Percentiles rank a stretch among this genome's conserved stretches.
phyloP scores from a whole-genome alignment of 2,888 invertebrate genomes.

The Nezara viridula region DNA sequence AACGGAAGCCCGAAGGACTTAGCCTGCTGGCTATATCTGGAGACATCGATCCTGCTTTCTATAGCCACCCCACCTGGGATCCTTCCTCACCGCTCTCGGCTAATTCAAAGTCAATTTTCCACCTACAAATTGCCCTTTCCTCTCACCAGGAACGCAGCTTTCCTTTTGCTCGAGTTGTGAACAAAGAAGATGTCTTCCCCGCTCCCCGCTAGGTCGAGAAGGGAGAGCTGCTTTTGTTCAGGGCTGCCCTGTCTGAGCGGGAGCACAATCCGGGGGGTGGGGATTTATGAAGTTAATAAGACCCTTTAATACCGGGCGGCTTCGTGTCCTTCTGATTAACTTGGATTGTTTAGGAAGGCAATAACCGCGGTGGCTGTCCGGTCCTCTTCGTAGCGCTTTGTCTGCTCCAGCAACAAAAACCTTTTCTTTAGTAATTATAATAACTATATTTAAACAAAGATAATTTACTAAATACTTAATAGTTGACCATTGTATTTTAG shows the following conservation, averaged over 20 bases:
- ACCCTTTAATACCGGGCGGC: not conserved
- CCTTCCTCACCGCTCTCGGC: not conserved
- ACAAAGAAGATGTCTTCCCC: constrained; percentile 14
- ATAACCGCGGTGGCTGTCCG: not conserved
- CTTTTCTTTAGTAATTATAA: not conserved
- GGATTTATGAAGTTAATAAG: constrained; percentile 49
- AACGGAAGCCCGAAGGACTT: not conserved
- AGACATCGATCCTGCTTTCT: not conserved
- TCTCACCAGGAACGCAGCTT: not conserved
- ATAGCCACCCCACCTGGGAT: not conserved
- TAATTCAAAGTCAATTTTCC: constrained; percentile 49
- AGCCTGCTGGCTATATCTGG: not conserved
- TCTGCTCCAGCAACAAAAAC: not conserved
- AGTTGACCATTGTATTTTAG: too few species aligned
- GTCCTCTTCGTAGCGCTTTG: not conserved
- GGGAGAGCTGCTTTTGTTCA: not conserved
- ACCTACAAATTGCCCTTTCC: constrained; percentile 36
- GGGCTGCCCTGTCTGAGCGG: not conserved
- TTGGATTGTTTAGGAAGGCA: constrained; percentile 26
- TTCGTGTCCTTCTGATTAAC: not conserved
- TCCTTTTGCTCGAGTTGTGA: constrained; percentile 25
- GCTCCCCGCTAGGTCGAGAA: not conserved
- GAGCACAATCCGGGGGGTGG: not conserved
- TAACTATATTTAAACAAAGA: not conserved
- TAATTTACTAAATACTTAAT: too few species aligned